Base-by-base conservation (phyloP, 2,113 vertebrate species). In the Ia io region DNA sequence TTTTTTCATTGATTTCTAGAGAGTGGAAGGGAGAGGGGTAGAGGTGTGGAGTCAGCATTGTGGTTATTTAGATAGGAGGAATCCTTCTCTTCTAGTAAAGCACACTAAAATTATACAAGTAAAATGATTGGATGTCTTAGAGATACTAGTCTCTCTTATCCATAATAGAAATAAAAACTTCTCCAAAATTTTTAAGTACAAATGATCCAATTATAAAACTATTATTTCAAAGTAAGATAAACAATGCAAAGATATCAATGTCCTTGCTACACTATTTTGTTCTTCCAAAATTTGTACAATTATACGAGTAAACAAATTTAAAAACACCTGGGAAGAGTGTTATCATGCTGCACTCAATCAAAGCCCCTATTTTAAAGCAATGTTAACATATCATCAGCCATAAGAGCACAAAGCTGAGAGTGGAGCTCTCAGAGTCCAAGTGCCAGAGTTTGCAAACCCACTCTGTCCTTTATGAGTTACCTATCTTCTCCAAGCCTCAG, bases 121-220 rank as follows among this genome's bases (percentile, higher is more conserved):
- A 47, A 83, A 82, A 88, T 28, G 32, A 67, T 70, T 70, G 53
- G 28, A 79, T 71, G 42, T 85, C 63, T 35, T 77, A 3, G 20
- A 86, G 23, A 88, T 3, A 63, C 9, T 16, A 37, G 6, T 70
- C 80, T 83, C 74, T 84, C 59, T 40, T 78, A 76, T 51, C 90
- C 30, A 30, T 63, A 89, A 86, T 47, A 86, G 90, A 91, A 93
- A 93, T 28, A 67, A 86, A 96, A 94, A 22, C 16, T 32, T 32
- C 53, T 51, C 23, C 63, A 88, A 73, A 69, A 3, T 85, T 51
- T 79, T 49, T 56, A 74, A 42, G 25, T 82, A 17, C 53, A 93
- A 90, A 89, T 89, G 32, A 74, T 77, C 37, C 84, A 83, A 84
- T 56, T 49, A 71, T 47, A 86, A 88, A 93, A 76, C 42, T 56